phyloP scores from a whole-genome alignment of 1,140 invertebrate species.

The Apis mellifera region DNA sequence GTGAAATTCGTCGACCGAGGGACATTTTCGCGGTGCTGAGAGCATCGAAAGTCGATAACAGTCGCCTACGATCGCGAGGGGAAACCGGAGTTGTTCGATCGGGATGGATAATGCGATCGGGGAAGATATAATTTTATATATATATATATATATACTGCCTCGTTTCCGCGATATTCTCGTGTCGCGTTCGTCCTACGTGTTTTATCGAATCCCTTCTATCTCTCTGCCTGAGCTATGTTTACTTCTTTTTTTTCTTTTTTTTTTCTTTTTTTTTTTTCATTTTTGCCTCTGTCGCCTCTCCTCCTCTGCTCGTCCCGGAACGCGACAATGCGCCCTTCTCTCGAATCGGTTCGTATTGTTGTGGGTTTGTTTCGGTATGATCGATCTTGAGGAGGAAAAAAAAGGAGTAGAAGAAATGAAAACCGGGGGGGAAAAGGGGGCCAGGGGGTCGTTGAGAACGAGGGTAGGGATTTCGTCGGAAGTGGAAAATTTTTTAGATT shows the following conservation, averaged over 20 bases:
- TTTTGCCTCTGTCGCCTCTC: slow-evolving; percentile 61
- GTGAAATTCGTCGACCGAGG: slow-evolving; percentile 43
- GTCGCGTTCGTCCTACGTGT: slow-evolving; percentile 33
- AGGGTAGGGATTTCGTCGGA: slow-evolving; percentile 21
- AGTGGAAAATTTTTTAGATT: slow-evolving; percentile 29
- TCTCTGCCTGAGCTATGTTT: slow-evolving; percentile 28
- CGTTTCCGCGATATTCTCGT: slow-evolving; percentile 50
- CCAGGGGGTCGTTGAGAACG: background rate
- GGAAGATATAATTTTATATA: background rate
- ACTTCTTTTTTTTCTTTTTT: background rate
- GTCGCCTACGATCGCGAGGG: slow-evolving; percentile 57
- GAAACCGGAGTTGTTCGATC: slow-evolving; percentile 54
- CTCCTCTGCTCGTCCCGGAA: slow-evolving; percentile 56
- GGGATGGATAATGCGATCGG: slow-evolving; percentile 20
- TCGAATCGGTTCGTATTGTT: background rate
- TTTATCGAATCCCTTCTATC: slow-evolving; percentile 32
- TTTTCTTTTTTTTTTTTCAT: slow-evolving; percentile 5
- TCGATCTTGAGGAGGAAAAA: background rate
- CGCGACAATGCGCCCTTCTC: slow-evolving; percentile 53
- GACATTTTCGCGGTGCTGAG: slow-evolving; percentile 38
- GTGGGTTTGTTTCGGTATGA: background rate
- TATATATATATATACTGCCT: slow-evolving; percentile 38
- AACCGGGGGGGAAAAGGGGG: background rate
- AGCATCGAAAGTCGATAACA: slow-evolving; percentile 57
- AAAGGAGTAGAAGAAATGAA: background rate